Percentiles rank a stretch among this genome's conserved stretches.
Conservation (phyloP, 1,140 invertebrate species). For the Eufriesea mexicana region DNA sequence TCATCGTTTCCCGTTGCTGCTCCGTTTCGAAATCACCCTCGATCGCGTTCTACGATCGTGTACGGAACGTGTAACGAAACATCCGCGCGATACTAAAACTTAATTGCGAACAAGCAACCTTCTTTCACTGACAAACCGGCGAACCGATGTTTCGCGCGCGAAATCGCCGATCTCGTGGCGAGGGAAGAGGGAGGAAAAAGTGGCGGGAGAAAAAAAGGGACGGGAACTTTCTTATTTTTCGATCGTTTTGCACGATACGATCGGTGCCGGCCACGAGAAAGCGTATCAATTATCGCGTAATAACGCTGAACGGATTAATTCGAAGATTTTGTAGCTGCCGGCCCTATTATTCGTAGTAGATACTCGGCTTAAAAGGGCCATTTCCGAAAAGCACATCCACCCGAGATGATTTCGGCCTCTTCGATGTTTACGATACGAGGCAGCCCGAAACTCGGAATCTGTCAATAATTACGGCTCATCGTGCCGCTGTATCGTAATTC, state of each 20-base stretch:
- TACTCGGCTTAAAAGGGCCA: neutral
- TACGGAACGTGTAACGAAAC: neutral
- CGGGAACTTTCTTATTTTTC: no score
- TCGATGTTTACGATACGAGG: neutral
- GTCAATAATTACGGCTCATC: conserved; percentile 71
- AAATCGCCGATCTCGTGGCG: no score
- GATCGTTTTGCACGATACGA: no score
- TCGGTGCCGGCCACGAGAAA: neutral
- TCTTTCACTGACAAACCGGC: neutral
- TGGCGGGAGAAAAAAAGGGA: neutral
- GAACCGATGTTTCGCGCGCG: neutral
- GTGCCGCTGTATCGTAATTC: conserved; percentile 66
- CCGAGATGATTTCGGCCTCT: neutral
- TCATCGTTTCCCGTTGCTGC: neutral
- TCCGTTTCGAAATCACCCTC: conserved; percentile 1
- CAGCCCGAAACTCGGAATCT: conserved; percentile 53
- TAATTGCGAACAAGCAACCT: neutral
- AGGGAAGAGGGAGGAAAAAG: neutral
- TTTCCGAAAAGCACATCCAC: neutral
- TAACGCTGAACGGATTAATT: neutral
- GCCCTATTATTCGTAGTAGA: no score
- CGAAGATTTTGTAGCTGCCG: neutral
- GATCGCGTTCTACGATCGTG: neutral
- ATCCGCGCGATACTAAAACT: neutral
- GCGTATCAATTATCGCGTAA: conserved; percentile 1